Percentiles rank a stretch among this genome's conserved stretches.
Evolutionary conservation across 92 coral and sea anemone species (phyloP).

Genomic region (Chrysogorgia sp.): DNA sequence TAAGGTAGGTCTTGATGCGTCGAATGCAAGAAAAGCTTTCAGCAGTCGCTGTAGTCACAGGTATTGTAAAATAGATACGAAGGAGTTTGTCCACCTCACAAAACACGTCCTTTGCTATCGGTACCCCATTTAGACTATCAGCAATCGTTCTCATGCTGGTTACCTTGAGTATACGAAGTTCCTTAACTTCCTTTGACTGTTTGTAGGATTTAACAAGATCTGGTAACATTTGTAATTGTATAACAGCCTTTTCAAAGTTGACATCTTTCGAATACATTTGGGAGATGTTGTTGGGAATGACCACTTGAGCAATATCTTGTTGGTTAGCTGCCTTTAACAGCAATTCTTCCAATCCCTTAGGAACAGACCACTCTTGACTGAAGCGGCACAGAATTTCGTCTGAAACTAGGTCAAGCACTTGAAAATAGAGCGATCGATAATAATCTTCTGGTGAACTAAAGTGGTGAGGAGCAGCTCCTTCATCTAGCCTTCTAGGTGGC

Average conservation of each 20-base stretch:
- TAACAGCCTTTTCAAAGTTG: conserved; percentile 27
- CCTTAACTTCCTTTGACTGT: too few relatives aligned
- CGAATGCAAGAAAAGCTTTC: conserved; percentile 2
- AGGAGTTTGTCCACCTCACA: not conserved
- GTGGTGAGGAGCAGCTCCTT: conserved; percentile 38
- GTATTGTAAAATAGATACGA: not conserved
- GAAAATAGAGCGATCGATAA: conserved; percentile 40
- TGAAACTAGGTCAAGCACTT: conserved; percentile 50
- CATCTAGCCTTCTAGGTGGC: conserved; percentile 43
- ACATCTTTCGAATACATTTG: conserved; percentile 39
- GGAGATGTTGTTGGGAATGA: conserved; percentile 21
- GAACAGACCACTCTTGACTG: conserved; percentile 35
- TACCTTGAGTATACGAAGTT: not conserved
- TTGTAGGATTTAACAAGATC: conserved; percentile 27
- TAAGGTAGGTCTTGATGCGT: not conserved
- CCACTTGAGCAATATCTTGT: conserved; percentile 32
- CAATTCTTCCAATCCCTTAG: conserved; percentile 36
- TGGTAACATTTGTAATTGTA: conserved; percentile 43
- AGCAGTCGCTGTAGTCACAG: conserved; percentile 5
- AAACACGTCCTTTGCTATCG: not conserved
- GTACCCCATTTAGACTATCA: not conserved
- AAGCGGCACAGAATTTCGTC: conserved; percentile 49
- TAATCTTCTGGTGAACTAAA: conserved; percentile 29
- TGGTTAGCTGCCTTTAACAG: conserved; percentile 38
- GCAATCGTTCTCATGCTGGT: not conserved